phyloP scores from a whole-genome alignment of 1,140 invertebrate species.

The Acromyrmex echinatior region DNA sequence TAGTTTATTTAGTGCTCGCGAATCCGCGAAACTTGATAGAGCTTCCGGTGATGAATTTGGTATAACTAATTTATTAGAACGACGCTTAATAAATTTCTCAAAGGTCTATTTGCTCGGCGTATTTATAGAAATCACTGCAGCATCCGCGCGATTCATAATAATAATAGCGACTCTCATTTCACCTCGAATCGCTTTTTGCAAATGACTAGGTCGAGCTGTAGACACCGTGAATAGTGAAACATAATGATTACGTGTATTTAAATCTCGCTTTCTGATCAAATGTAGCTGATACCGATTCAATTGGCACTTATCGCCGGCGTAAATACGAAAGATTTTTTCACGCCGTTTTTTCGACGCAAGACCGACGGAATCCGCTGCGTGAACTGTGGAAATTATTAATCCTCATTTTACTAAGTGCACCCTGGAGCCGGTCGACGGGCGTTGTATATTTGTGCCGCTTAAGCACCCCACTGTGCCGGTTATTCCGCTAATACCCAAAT shows the following conservation, averaged over 20 bases:
- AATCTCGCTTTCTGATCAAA: not conserved
- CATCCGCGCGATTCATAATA: not conserved
- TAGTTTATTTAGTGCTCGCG: conserved; percentile 26
- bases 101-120: not conserved
- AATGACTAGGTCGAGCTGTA: not conserved
- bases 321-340: not conserved
- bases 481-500: conserved; percentile 47
- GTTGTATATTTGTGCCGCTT: conserved; percentile 26
- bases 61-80: conserved; percentile 17
- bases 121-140: not conserved
- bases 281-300: not conserved
- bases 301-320: conserved; percentile 15
- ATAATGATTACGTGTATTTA: not conserved
- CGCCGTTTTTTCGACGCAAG: too few relatives aligned
- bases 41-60: not conserved
- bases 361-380: not conserved
- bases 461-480: conserved; percentile 21
- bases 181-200: not conserved
- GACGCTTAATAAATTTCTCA: not conserved
- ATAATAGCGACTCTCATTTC: not conserved
- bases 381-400: conserved; percentile 40
- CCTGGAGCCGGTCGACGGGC: not conserved
- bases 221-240: not conserved
- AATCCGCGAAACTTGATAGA: not conserved
- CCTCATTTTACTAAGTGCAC: conserved; percentile 50